Conservation (phyloP, 92 coral and sea anemone species). For the Siderastrea siderea region DNA sequence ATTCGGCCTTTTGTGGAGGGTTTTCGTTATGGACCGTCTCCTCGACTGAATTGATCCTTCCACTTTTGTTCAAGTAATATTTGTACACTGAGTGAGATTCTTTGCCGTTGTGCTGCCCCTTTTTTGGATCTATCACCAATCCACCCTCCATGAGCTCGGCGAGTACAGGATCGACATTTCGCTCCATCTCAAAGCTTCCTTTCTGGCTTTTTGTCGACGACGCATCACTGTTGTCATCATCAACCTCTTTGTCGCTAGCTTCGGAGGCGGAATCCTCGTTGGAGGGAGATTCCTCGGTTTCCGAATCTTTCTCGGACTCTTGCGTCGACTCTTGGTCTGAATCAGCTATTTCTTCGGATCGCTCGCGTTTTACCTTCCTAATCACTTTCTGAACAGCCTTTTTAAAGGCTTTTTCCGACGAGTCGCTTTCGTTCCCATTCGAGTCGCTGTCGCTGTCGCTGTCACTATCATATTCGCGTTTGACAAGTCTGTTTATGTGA, state of each 20-base stretch:
- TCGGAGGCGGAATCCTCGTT: slow-evolving; percentile 49
- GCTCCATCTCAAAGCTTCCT: slow-evolving; percentile 34
- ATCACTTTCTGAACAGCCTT: slow-evolving; percentile 52
- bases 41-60: slow-evolving; percentile 3
- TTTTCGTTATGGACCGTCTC: slow-evolving; percentile 16
- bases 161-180: slow-evolving; percentile 37
- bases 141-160: slow-evolving; percentile 14
- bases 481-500: slow-evolving; percentile 54
- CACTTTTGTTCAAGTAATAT: slow-evolving; percentile 29
- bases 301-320: slow-evolving; percentile 47
- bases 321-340: slow-evolving; percentile 28
- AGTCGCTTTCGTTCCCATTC: slow-evolving; percentile 36
- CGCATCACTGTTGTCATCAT: slow-evolving; percentile 37
- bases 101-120: not conserved
- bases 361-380: slow-evolving; percentile 35
- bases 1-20: slow-evolving; percentile 35
- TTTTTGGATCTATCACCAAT: slow-evolving; percentile 23
- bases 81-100: slow-evolving; percentile 34
- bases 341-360: slow-evolving; percentile 23
- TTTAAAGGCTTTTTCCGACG: slow-evolving; percentile 22
- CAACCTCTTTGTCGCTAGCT: slow-evolving; percentile 17
- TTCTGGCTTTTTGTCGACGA: slow-evolving; percentile 25
- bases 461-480: slow-evolving; percentile 1
- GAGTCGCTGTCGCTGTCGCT: slow-evolving; percentile 45
- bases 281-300: slow-evolving; percentile 25